Evolutionary conservation across 64 coral and sea anemone genomes (phyloP).

Genomic region (Astreopora myriophthalma): DNA sequence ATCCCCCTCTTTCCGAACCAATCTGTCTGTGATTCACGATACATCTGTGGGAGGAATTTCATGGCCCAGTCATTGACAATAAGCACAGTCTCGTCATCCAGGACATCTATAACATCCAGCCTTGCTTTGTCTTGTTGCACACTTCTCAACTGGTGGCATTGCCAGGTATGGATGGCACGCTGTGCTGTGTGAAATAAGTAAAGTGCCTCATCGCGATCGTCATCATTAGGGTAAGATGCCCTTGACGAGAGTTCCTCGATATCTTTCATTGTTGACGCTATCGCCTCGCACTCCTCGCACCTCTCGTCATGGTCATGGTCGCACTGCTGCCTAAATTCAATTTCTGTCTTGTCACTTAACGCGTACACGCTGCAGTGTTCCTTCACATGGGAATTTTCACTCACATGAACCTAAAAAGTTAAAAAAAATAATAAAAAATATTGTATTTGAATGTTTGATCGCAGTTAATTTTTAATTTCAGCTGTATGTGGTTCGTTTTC

Average conservation of each 20-base stretch:
- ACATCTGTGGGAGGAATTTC: not conserved
- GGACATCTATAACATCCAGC: conserved; percentile 4
- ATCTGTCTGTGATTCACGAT: not conserved
- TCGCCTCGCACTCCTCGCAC: not conserved
- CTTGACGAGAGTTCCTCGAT: not conserved
- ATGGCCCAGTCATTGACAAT: not conserved
- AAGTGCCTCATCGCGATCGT: conserved; percentile 14
- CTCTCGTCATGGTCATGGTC: not conserved
- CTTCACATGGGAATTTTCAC: too few species aligned
- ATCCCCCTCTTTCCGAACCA: not conserved
- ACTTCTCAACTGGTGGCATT: not conserved
- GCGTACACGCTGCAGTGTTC: too few species aligned
- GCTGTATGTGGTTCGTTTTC: too few species aligned
- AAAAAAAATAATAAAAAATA: too few species aligned
- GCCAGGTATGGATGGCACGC: conserved; percentile 25
- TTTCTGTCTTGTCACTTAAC: too few species aligned
- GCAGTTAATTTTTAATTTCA: too few species aligned
- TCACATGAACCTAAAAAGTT: too few species aligned
- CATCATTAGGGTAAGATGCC: not conserved
- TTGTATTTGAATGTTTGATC: too few species aligned
- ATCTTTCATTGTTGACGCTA: too few species aligned
- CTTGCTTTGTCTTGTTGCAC: conserved; percentile 19
- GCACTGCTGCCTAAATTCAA: too few species aligned
- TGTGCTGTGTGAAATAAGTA: not conserved
- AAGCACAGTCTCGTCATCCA: not conserved